Percentiles rank a stretch among this genome's conserved stretches.
phyloP scores from a whole-genome alignment of 2,888 invertebrate genomes.

The Agrochola macilenta region DNA sequence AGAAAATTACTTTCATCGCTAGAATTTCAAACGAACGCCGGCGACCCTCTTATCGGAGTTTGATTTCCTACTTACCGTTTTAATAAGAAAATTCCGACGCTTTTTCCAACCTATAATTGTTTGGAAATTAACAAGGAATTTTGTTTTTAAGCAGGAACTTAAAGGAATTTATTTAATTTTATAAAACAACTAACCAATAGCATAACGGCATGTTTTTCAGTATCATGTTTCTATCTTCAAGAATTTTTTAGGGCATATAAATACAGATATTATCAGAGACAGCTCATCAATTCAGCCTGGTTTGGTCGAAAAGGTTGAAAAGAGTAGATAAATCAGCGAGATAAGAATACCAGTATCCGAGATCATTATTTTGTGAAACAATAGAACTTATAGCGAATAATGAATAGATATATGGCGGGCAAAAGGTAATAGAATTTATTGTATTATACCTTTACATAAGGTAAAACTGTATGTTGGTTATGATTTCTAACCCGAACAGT shows the following conservation, averaged over 20 bases:
- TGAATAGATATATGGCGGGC: slow-evolving; percentile 63
- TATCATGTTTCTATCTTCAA: neutral
- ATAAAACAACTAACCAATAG: too few species aligned
- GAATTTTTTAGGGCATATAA: neutral
- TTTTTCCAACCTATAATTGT: neutral
- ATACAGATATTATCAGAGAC: slow-evolving; percentile 25
- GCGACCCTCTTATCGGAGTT: neutral
- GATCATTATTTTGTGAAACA: slow-evolving; percentile 64
- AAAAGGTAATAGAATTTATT: slow-evolving; percentile 54
- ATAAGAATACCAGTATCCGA: slow-evolving; percentile 49
- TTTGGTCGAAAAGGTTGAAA: slow-evolving; percentile 41
- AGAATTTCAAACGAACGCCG: slow-evolving; percentile 1
- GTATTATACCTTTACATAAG: slow-evolving; percentile 4
- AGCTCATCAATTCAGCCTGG: slow-evolving; percentile 13
- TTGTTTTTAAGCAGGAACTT: neutral
- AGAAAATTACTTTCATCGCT: slow-evolving; percentile 1
- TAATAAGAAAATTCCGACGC: slow-evolving; percentile 5
- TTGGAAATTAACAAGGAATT: neutral
- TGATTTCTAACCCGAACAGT: slow-evolving; percentile 23
- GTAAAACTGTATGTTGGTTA: slow-evolving; percentile 21
- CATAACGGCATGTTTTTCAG: neutral
- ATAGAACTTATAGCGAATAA: slow-evolving; percentile 67
- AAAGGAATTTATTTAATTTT: neutral
- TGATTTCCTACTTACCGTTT: slow-evolving; percentile 17
- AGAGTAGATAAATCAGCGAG: slow-evolving; percentile 42